Conservation (phyloP, 2,888 invertebrate genomes). For the Cistogaster globosa region DNA sequence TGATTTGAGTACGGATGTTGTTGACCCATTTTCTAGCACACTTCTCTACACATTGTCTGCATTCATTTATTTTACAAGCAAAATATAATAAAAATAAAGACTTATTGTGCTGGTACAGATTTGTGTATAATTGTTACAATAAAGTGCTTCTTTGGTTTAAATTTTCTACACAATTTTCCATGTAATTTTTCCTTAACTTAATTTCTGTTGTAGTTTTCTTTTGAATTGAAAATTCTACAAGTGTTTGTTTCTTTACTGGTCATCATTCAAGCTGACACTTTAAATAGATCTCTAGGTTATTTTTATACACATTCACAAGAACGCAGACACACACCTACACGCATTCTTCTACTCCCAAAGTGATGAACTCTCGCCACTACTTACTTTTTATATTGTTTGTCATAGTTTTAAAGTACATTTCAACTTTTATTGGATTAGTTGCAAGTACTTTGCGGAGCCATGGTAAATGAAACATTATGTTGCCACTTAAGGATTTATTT, state of each 20-base stretch:
- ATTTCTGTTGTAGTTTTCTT: not conserved
- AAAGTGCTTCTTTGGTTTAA: not conserved
- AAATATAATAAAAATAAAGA: not conserved
- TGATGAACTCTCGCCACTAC: not conserved
- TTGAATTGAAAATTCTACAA: constrained; percentile 5
- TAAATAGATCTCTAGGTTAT: not conserved
- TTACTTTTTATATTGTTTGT: constrained; percentile 31
- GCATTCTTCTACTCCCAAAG: not conserved
- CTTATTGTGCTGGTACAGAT: too few species aligned
- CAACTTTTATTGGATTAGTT: constrained; percentile 55
- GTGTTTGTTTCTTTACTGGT: not conserved
- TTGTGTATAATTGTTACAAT: not conserved
- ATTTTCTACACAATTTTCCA: not conserved
- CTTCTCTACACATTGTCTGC: not conserved
- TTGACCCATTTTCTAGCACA: constrained; percentile 15
- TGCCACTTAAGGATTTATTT: constrained; percentile 46
- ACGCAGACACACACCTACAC: not conserved
- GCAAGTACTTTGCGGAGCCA: constrained; percentile 29
- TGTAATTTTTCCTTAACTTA: not conserved
- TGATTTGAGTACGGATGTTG: constrained; percentile 7
- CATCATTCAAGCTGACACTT: constrained; percentile 6
- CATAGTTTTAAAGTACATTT: constrained; percentile 22
- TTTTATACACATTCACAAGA: not conserved
- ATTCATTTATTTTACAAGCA: not conserved
- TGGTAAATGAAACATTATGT: constrained; percentile 51